Evolutionary conservation across 2,888 invertebrate genomes (phyloP), one percentile per base, ranked within the genome.

Genomic region (Eristalis arbustorum): DNA sequence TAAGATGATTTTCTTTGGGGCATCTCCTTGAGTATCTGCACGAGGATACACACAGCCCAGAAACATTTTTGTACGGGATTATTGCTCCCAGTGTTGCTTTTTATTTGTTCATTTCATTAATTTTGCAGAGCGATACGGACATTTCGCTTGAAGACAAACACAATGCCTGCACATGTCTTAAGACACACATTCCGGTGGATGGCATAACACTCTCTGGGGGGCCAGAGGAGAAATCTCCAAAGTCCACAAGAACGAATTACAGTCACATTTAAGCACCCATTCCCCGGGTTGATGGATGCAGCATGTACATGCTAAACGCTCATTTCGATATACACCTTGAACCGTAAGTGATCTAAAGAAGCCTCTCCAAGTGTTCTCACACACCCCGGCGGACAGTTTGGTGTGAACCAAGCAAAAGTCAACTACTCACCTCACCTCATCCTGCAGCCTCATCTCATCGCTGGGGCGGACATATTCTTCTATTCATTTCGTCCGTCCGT

Each of bases 21-120:
- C 25, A 59, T 59, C 10, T 5, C 5, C 59, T 3, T 18, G 18
- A 8, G 18, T 18, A 49, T 49, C 8, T n/a, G 18, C 18, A 18
- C 2, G 18, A 25, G 25, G 6, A 49, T 42, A 42, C 42, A n/a
- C 37, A 37, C 37, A 37, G 37, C 37, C 37, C 8, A 37, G 13
- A 2, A 37, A 8, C 42, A 18, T 18, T 42, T 14, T 18, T n/a
- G 49, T 49, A 2, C n/a, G 13, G 40, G 62, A 73, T 80, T 80
- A 74, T 68, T 74, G 67, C 67, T 79, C 49, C 66, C 22, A 23
- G 25, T 42, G 63, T 49, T 34, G 72, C 40, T 37, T 66, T 64
- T 59, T 40, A 10, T 59, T 13, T 22, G 40, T 13, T 3, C 37
- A 28, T 78, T 78, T 78, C 66, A 31, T 67, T 67, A 49, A 73